phyloP scores from a whole-genome alignment of 30 jellyfish, hydroid and myxozoan genomes.

The Morbakka virulenta region DNA sequence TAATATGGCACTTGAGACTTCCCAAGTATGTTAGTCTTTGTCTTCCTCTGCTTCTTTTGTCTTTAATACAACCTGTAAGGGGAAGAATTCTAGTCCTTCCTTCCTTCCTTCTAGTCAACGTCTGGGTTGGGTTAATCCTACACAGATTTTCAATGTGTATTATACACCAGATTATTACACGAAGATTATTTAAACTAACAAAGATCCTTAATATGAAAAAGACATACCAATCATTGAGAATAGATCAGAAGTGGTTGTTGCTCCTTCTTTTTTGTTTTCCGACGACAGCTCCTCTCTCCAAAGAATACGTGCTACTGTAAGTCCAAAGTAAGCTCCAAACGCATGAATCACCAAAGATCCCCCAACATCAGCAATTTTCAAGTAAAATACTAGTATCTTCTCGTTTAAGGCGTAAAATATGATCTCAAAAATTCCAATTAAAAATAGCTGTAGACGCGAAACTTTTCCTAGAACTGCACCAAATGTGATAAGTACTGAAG shows the following conservation, averaged over 20 bases:
- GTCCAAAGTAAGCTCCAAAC: conserved; percentile 95
- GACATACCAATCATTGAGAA: conserved; percentile 81
- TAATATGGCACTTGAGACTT: too few species aligned
- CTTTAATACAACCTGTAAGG: too few species aligned
- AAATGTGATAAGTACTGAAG: conserved; percentile 74
- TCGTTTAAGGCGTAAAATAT: conserved; percentile 72
- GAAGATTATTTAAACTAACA: too few species aligned
- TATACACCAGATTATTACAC: too few species aligned
- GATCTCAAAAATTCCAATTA: conserved; percentile 61
- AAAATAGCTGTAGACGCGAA: conserved; percentile 73
- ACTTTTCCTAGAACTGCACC: conserved; percentile 94
- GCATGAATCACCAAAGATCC: conserved; percentile 88
- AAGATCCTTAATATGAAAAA: too few species aligned
- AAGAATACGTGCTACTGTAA: conserved; percentile 68
- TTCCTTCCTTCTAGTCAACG: too few species aligned
- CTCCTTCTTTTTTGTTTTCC: conserved; percentile 73
- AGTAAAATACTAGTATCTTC: conserved; percentile 44
- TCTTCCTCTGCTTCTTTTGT: too few species aligned
- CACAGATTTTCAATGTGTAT: too few species aligned
- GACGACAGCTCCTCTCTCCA: conserved; percentile 27
- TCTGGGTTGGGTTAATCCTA: not conserved
- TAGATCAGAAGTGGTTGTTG: conserved; percentile 68
- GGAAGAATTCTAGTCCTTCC: too few species aligned
- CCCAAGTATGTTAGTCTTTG: too few species aligned
- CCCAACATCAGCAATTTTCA: conserved; percentile 79